Evolutionary conservation across 2,888 invertebrate genomes (phyloP).

Genomic region (Macaria notata): DNA sequence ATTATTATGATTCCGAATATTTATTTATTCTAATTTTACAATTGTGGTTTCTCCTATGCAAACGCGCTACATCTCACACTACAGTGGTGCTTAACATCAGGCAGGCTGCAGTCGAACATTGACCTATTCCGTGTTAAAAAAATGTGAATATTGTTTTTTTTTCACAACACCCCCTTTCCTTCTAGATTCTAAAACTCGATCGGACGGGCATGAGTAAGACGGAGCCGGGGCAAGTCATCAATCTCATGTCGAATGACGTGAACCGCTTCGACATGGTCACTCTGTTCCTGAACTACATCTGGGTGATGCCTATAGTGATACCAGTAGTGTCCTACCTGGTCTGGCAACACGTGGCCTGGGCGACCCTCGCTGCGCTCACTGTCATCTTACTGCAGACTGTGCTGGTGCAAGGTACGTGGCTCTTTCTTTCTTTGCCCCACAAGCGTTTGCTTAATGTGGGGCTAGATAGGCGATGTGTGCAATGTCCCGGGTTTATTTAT

Average conservation of each 20-base stretch:
- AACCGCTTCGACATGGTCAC: constrained; percentile 89
- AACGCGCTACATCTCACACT: no score
- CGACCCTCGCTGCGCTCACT: constrained; percentile 63
- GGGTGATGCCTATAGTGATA: constrained; percentile 90
- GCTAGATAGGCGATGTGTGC: no score
- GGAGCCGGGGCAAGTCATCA: constrained; percentile 90
- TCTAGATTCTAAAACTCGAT: constrained; percentile 75
- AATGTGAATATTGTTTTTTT: no score
- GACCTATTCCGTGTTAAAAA: no score
- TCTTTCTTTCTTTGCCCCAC: no score
- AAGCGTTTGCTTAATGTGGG: no score
- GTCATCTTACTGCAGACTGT: constrained; percentile 84
- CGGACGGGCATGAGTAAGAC: constrained; percentile 83
- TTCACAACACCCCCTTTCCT: constrained; percentile 17
- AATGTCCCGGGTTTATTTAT: no score
- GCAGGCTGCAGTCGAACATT: no score
- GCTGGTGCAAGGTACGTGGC: constrained; percentile 70
- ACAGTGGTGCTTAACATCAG: no score
- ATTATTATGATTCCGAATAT: no score
- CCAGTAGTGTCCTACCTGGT: constrained; percentile 77
- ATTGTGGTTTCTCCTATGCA: no score
- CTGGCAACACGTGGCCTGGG: constrained; percentile 71
- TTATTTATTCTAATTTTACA: no score
- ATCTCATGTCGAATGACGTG: constrained; percentile 93
- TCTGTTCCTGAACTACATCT: constrained; percentile 87